Percentiles rank a stretch among this genome's conserved stretches.
phyloP scores from a whole-genome alignment of 2,797 vertebrate species.

The Sebastes trivittatus region DNA sequence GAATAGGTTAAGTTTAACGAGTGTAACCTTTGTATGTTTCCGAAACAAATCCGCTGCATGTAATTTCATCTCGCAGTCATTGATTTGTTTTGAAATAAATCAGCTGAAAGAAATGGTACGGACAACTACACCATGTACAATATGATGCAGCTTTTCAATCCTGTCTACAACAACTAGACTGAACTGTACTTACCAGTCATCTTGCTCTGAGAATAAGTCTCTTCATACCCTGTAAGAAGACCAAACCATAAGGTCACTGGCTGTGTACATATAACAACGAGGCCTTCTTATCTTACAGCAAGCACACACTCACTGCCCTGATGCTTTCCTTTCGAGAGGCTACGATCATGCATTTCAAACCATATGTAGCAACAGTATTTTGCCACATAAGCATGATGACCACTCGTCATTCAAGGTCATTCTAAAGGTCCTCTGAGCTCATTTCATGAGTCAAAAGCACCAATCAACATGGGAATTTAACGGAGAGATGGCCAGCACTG shows the following conservation, averaged over 20 bases:
- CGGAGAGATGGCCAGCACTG: background rate
- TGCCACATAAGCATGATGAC: background rate
- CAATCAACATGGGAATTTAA: background rate
- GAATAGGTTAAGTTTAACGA: conserved; percentile 58
- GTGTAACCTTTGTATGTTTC: conserved; percentile 45
- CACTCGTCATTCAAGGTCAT: background rate
- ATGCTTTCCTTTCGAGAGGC: background rate
- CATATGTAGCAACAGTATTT: background rate
- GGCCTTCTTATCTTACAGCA: background rate
- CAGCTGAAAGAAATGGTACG: background rate
- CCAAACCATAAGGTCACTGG: conserved; percentile 46
- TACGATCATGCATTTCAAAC: conserved; percentile 6
- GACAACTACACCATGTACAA: background rate
- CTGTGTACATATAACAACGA: conserved; percentile 6
- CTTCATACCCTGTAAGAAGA: conserved; percentile 59
- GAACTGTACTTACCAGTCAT: conserved; percentile 49
- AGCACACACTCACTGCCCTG: background rate
- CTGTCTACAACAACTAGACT: conserved; percentile 6
- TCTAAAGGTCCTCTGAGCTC: background rate
- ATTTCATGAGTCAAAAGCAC: background rate
- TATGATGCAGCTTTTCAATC: background rate
- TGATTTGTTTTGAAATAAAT: background rate
- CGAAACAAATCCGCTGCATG: conserved; percentile 47
- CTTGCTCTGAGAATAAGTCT: conserved; percentile 52
- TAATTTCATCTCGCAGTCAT: conserved; percentile 29